Evolutionary conservation across 1,140 invertebrate species (phyloP).

Genomic region (Brachionus rotundiformis): DNA sequence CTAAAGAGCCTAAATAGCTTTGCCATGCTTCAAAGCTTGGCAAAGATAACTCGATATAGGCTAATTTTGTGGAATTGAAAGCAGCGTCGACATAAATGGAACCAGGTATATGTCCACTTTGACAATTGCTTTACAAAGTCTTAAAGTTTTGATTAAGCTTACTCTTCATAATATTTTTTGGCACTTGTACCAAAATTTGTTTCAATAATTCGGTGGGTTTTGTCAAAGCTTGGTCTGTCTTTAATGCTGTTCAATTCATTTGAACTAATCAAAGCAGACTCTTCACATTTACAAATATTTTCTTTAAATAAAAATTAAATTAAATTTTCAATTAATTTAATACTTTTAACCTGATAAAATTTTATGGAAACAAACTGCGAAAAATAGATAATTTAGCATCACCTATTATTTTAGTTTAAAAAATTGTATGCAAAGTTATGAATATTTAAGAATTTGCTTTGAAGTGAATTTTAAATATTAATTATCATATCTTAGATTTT

Average conservation of each 20-base stretch:
- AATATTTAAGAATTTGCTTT: background rate
- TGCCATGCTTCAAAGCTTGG: constrained; percentile 54
- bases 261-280: background rate
- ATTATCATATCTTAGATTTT: background rate
- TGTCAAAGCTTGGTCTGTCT: background rate
- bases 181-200: background rate
- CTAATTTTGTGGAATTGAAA: background rate
- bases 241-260: background rate
- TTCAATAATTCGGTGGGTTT: background rate
- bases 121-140: too few relatives aligned
- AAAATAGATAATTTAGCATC: background rate
- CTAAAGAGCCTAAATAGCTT: constrained; percentile 52
- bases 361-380: background rate
- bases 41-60: constrained; percentile 54
- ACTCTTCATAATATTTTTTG: background rate
- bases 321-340: too few relatives aligned
- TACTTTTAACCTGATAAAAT: background rate
- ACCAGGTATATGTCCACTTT: constrained; percentile 7
- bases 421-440: background rate
- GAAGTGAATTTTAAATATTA: background rate
- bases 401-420: background rate
- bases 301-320: too few relatives aligned
- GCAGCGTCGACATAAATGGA: constrained; percentile 29
- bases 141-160: background rate
- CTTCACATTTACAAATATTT: background rate